Evolutionary conservation across 2,113 vertebrate genomes (phyloP), one percentile per base, ranked within the genome.

Genomic region (Uropsilus gracilis): DNA sequence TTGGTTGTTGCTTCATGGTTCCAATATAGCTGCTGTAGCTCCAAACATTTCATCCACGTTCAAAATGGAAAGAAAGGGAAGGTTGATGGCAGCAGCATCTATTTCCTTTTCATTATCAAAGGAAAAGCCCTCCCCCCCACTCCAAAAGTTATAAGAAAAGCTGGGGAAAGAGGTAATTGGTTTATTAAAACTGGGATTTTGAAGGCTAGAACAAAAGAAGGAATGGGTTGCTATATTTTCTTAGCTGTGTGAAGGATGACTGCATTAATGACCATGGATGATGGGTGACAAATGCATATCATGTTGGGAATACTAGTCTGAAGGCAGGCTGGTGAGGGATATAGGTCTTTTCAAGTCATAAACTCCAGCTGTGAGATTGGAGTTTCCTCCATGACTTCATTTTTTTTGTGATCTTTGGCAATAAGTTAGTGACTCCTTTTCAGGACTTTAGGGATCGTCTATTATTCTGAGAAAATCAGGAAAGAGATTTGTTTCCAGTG

Each of bases 41-140:
- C 50, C 55, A 32, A 37, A 48, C 12, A 42, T 57, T 12, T 48
- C 55, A 59, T 59, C 55, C n/a, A 77, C 28, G 34, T 71, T 81
- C 57, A 83, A 59, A 72, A 28, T 32, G 8, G 37, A 64, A 92
- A 89, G 32, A 20, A 30, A 30, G 3, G 9, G 6, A 63, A 84
- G 24, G 17, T 3, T 53, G 24, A 22, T 89, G 4, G 28, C 39
- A 85, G 22, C 1, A 68, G 20, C 30, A 22, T 68, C 44, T 75
- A 18, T 73, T 95, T 92, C 20, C 14, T 88, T 96, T 91, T 84
- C 39, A 39, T 59, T 50, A 90, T 13, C 30, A 73, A 73, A 86
- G 63, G 39, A 57, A 89, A 68, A 39, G 0, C 10, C 32, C 32
- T 39, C 71, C 17, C 48, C 48, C n/a, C 69, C 55, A 94, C 73